Percentiles rank a stretch among this genome's conserved stretches.
Conservation (phyloP, 2,797 vertebrate species). For the Hyperoplus lanceolatus region DNA sequence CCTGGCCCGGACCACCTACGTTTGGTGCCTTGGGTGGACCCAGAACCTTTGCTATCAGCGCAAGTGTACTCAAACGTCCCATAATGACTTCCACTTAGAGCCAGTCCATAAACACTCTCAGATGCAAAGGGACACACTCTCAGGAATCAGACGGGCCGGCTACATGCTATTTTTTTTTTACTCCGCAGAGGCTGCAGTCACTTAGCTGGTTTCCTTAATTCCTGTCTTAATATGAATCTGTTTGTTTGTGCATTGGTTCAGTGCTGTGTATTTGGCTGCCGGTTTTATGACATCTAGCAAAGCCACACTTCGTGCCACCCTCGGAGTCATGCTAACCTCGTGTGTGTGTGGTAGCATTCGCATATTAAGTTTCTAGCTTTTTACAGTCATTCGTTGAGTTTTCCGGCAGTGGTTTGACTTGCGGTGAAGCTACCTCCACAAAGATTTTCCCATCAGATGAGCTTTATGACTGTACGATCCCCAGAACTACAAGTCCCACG, state of each 20-base stretch:
- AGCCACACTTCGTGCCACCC: slow-evolving; percentile 53
- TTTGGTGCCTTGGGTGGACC: slow-evolving; percentile 76
- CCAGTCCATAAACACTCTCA: slow-evolving; percentile 87
- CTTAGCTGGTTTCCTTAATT: slow-evolving; percentile 78
- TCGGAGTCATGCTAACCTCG: slow-evolving; percentile 51
- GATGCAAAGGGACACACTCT: slow-evolving; percentile 79
- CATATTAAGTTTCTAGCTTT: slow-evolving; percentile 65
- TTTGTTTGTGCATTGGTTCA: slow-evolving; percentile 78
- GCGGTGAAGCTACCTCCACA: slow-evolving; percentile 57
- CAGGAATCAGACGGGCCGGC: slow-evolving; percentile 51
- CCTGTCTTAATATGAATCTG: slow-evolving; percentile 78
- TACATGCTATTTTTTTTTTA: slow-evolving; percentile 62
- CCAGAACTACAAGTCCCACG: slow-evolving; percentile 61
- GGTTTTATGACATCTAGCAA: slow-evolving; percentile 75
- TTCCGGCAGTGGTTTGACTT: slow-evolving; percentile 63
- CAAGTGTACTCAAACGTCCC: slow-evolving; percentile 83
- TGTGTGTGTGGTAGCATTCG: slow-evolving; percentile 55
- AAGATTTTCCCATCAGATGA: slow-evolving; percentile 49
- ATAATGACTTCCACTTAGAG: slow-evolving; percentile 87
- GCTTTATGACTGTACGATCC: slow-evolving; percentile 48
- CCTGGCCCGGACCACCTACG: slow-evolving; percentile 79
- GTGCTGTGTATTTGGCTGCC: slow-evolving; percentile 75
- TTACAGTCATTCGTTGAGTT: slow-evolving; percentile 63
- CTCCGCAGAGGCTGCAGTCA: slow-evolving; percentile 73
- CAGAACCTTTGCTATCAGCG: slow-evolving; percentile 79